Percentiles rank a stretch among this genome's conserved stretches.
Evolutionary conservation across 1,140 invertebrate species (phyloP).

Genomic region (Pachypsylla venusta): DNA sequence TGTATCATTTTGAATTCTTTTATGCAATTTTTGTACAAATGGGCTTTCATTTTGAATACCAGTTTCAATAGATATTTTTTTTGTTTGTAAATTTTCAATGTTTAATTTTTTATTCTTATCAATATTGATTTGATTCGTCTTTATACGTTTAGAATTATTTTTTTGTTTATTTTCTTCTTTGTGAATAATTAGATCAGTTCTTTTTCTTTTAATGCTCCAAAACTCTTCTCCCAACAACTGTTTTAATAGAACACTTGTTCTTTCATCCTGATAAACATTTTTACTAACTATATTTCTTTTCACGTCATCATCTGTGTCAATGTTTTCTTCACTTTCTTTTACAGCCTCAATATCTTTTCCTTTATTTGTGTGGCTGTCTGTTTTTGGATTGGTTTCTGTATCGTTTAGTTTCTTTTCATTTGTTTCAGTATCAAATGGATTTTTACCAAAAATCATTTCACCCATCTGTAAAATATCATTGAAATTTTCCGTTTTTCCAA

Average conservation of each 20-base stretch:
- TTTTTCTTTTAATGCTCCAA: background rate
- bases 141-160: no score
- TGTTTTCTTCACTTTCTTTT: background rate
- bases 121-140: no score
- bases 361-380: no score
- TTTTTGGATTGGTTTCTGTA: background rate
- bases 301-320: background rate
- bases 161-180: no score
- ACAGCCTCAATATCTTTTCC: no score
- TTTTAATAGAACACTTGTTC: conserved; percentile 1
- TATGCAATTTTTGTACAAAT: background rate
- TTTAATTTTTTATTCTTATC: no score
- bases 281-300: background rate
- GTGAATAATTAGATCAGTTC: background rate
- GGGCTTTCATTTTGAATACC: background rate
- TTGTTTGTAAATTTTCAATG: no score
- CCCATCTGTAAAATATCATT: background rate
- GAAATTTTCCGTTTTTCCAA: background rate
- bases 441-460: background rate
- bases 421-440: background rate
- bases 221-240: background rate
- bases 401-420: background rate
- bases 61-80: background rate
- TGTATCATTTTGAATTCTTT: background rate
- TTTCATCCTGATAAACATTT: conserved; percentile 1